Conservation (phyloP, 92 coral and sea anemone genomes). For the Parazoanthus atlanticus region DNA sequence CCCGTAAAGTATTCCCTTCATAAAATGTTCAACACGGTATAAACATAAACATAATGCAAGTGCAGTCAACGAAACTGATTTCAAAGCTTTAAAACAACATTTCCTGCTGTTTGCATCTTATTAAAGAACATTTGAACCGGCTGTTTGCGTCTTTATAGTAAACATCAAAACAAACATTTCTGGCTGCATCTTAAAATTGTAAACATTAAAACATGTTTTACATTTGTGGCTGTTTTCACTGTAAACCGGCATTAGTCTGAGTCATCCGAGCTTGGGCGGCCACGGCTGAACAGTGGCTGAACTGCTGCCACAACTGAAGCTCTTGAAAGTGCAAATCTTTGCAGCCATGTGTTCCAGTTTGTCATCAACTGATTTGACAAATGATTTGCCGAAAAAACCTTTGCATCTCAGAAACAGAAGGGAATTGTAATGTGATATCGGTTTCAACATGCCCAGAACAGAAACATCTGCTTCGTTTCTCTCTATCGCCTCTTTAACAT, state of each 20-base stretch:
- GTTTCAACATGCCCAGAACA: too few species aligned
- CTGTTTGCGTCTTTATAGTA: too few species aligned
- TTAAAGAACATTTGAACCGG: too few species aligned
- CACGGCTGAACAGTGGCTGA: background rate
- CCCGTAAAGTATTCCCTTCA: slow-evolving; percentile 3
- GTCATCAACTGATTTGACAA: background rate
- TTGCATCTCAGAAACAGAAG: too few species aligned
- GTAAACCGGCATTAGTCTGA: background rate
- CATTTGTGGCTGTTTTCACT: background rate
- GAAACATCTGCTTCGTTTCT: too few species aligned
- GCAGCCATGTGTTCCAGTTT: slow-evolving; percentile 9
- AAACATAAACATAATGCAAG: background rate
- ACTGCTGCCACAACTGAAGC: slow-evolving; percentile 9
- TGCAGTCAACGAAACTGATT: background rate
- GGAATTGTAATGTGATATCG: too few species aligned
- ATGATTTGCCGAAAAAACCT: too few species aligned
- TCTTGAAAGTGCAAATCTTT: background rate
- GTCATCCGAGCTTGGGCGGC: slow-evolving; percentile 7
- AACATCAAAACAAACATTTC: too few species aligned
- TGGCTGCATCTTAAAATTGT: background rate
- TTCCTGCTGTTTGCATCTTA: background rate
- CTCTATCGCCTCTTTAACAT: too few species aligned
- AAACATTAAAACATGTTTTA: background rate
- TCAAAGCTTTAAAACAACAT: background rate
- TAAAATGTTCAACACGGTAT: background rate